A percentile compares a stretch with the other conserved stretches of the same genome.
phyloP scores from a whole-genome alignment of 1,140 invertebrate genomes.

The Heliconius eleuchia region DNA sequence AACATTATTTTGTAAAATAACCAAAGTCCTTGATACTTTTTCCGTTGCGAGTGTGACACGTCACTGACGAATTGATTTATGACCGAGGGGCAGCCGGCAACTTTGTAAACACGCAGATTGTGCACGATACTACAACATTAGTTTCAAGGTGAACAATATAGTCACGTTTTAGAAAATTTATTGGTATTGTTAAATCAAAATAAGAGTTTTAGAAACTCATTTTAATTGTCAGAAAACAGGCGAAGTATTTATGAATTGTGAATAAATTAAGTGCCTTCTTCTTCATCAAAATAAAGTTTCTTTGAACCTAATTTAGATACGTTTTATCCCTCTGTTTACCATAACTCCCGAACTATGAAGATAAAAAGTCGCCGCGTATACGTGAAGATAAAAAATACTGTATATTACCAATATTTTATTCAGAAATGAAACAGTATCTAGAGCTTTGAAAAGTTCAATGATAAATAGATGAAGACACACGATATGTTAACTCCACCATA shows the following conservation, averaged over 20 bases:
- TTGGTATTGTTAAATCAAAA: slow-evolving; percentile 5
- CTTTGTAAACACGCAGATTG: slow-evolving; percentile 41
- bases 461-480: slow-evolving; percentile 1
- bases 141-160: slow-evolving; percentile 35
- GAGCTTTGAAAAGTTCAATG: background rate
- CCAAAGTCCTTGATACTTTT: slow-evolving; percentile 23
- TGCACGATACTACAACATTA: slow-evolving; percentile 47
- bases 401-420: background rate
- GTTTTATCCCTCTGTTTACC: no score
- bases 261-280: no score
- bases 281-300: no score
- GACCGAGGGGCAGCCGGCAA: slow-evolving; percentile 43
- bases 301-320: no score
- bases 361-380: background rate
- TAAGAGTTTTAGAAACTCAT: slow-evolving; percentile 11
- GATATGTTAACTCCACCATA: slow-evolving; percentile 3
- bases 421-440: background rate
- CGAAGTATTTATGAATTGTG: no score
- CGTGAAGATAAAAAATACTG: background rate
- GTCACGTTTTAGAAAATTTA: slow-evolving; percentile 28
- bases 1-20: background rate
- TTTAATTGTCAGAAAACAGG: background rate
- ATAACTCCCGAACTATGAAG: background rate
- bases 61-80: slow-evolving; percentile 75
- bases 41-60: slow-evolving; percentile 35